Evolutionary conservation across 1,140 invertebrate species (phyloP), one percentile per base, ranked within the genome.

Genomic region (Plutomurus gul): DNA sequence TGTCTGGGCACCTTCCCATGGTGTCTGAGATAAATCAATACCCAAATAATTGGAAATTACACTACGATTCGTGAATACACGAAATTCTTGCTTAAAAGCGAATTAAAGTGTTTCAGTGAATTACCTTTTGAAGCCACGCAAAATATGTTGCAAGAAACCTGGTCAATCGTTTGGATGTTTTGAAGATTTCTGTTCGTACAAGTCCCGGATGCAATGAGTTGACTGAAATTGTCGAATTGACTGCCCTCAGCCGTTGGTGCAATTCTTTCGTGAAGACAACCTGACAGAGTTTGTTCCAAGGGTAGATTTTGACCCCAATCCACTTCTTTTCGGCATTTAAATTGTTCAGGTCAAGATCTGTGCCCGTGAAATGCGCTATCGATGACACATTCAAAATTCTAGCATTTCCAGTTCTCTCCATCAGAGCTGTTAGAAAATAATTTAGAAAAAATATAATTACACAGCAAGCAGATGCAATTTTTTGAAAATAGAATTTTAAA

Each of bases 381-480:
- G 95, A 96, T 0, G 94, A 93, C 0, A 96, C 94, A 1, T 95
- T 90, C 0, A 98, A 90, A 56, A 98, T 92, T 77, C 96, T 90
- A 37, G 92, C 91, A 4, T 94, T 92, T 0, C 90, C 88, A 8
- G 93, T 93, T 84, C 91, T 91, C 87, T 95, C 96, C 79, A 96
- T 83, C 20, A 96, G 85, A 87, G 94, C 93, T 93, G 18, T 25
- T 51, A 18, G 22, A 95, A 77, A 96, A 82, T 18, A 95, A 85
- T 87, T 93, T 93, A 92, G 83, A 20, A 87, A 86, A 51, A 22
- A 25, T 6, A 20, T n/a, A n/a, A 49, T 51, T 4, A 4, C 3
- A 1, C 20, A 49, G 25, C 1, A 56, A 33, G 8, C 30, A 27
- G 1, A 27, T 27, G 46, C n/a, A 36, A 37, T 18, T 80, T 76